Percentiles rank a stretch among this genome's conserved stretches.
Evolutionary conservation across 2,797 vertebrate genomes (phyloP).

Genomic region (Poeciliopsis presidionis): DNA sequence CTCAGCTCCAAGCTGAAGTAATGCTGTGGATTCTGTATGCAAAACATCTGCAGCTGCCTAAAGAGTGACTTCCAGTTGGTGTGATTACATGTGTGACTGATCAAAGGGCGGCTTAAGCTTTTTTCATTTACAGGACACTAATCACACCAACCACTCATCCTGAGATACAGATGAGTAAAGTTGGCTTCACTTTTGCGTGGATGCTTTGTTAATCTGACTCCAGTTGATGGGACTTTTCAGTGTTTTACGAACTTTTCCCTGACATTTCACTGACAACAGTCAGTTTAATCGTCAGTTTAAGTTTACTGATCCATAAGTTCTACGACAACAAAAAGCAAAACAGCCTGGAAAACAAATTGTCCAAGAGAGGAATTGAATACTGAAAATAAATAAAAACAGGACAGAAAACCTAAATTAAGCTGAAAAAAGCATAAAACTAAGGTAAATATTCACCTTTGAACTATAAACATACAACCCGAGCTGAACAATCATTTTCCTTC

Average conservation of each 20-base stretch:
- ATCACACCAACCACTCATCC: constrained; percentile 45
- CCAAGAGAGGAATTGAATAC: not conserved
- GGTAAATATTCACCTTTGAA: not conserved
- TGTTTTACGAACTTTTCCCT: not conserved
- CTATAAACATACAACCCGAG: not conserved
- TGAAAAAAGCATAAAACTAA: not conserved
- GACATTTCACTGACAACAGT: not conserved
- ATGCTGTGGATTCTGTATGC: constrained; percentile 25
- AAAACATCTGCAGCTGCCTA: constrained; percentile 44
- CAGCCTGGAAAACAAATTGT: not conserved
- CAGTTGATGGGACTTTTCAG: not conserved
- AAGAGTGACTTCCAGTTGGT: constrained; percentile 54
- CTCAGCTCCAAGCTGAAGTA: constrained; percentile 32
- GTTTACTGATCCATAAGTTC: not conserved
- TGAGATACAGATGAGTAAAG: constrained; percentile 43
- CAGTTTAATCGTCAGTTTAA: not conserved
- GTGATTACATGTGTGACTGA: constrained; percentile 70
- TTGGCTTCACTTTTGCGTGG: constrained; percentile 42
- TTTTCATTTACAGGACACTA: constrained; percentile 49
- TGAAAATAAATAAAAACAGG: not conserved
- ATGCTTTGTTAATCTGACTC: constrained; percentile 1
- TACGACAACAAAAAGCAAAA: not conserved
- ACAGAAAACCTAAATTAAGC: not conserved
- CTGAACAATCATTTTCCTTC: not conserved
- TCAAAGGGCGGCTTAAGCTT: constrained; percentile 49